A percentile compares a stretch with the other conserved stretches of the same genome.
These are phyloP conservation scores for Mesoligia furuncula DNA, from an alignment of 2,888 invertebrate genomes.

Conservation along the genomic window DNA sequence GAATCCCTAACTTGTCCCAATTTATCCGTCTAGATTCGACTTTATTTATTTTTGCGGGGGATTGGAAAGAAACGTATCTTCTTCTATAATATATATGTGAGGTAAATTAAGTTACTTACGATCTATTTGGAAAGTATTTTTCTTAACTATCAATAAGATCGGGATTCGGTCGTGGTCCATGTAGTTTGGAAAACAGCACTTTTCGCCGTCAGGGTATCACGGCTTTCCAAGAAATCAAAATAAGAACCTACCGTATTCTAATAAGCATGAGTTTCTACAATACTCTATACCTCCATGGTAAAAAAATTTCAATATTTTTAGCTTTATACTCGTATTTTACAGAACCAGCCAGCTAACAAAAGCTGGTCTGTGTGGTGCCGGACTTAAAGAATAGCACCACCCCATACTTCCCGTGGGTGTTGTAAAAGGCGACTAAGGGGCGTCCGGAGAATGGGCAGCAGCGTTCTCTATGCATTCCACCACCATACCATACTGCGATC, in stretches of 20 bases:
- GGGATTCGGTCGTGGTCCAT: too few species aligned
- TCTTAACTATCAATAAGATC: not conserved
- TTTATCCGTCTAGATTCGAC: slow-evolving; percentile 2
- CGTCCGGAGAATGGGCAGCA: too few species aligned
- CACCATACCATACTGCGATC: too few species aligned
- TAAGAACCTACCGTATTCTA: not conserved
- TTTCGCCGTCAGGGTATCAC: not conserved
- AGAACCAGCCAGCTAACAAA: not conserved
- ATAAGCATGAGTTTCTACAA: not conserved
- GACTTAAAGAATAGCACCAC: too few species aligned
- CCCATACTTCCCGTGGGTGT: too few species aligned
- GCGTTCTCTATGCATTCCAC: too few species aligned
- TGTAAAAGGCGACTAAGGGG: too few species aligned
- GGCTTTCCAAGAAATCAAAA: not conserved
- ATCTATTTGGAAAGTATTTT: slow-evolving; percentile 9
- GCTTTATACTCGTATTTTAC: not conserved
- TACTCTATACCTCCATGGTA: too few species aligned
- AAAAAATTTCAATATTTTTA: not conserved
- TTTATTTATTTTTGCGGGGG: slow-evolving; percentile 9
- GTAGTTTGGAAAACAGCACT: not conserved
- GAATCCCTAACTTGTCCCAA: slow-evolving; percentile 19
- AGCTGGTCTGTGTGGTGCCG: too few species aligned
- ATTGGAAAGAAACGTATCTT: not conserved
- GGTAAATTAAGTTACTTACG: slow-evolving; percentile 20
- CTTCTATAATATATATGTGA: not conserved